Conservation (phyloP, 1,140 invertebrate species). For the Pentalonia nigronervosa region DNA sequence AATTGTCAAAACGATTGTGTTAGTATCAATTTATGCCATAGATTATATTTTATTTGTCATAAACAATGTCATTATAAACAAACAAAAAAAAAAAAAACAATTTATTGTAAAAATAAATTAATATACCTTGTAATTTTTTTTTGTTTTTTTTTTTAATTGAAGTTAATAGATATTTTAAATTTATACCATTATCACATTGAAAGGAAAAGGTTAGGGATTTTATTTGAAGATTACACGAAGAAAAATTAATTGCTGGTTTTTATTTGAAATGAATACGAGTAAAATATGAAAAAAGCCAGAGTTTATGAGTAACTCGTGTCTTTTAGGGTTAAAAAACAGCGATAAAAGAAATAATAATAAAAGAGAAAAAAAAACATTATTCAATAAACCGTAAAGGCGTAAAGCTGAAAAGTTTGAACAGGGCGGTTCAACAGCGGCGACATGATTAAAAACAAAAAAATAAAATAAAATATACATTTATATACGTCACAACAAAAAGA, state of each 20-base stretch:
- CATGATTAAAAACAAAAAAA: constrained; percentile 13
- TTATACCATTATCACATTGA: neutral
- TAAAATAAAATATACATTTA: neutral
- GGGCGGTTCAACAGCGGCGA: neutral
- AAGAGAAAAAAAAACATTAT: constrained; percentile 6
- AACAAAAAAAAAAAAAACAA: constrained; percentile 2
- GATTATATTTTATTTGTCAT: neutral
- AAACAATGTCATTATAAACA: neutral
- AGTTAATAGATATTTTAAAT: neutral
- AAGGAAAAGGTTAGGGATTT: neutral
- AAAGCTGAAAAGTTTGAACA: neutral
- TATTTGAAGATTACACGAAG: neutral
- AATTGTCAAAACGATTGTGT: neutral
- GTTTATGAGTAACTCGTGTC: neutral
- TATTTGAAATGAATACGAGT: neutral
- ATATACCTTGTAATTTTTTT: neutral
- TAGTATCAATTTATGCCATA: neutral
- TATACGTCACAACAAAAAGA: neutral
- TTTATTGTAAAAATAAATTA: neutral
- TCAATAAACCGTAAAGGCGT: neutral
- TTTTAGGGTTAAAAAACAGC: neutral
- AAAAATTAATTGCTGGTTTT: neutral
- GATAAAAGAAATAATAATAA: neutral
- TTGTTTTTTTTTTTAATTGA: neutral
- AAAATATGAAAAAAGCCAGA: neutral